Base-by-base conservation (phyloP, 2,113 vertebrate species). In the Callorhinus ursinus region DNA sequence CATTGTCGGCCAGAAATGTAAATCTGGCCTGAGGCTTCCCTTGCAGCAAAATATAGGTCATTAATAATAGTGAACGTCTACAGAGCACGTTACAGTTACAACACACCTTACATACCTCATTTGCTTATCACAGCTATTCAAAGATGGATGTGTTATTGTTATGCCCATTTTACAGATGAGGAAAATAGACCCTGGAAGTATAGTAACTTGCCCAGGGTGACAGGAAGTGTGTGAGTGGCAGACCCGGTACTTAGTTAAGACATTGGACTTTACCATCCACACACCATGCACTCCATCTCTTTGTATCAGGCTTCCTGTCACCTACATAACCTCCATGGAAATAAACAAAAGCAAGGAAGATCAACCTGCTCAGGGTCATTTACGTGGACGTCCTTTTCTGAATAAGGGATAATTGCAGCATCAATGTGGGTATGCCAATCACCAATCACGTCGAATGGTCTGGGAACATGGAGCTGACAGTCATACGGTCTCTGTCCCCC, bases 1-100 rank as follows among this genome's bases (percentile, higher is more conserved):
- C 98, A 98, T 96, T 90, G 93, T 97, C 94, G 90, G 95, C 97
- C 96, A 98, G 94, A 98, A 96, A 98, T 98, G 98, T 97, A 98
- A 98, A 98, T 98, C 95, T 94, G 71, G 93, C 91, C 81, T 77
- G 72, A 97, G 96, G 97, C 93, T 96, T 93, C 95, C 98, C 97
- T 97, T 96, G 93, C 81, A 98, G 96, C 80, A 84, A 97, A 96
- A 98, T 96, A 82, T 93, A 88, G 94, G 90, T 95, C 97, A 97
- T 97, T 98, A 97, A 97, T 96, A 97, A 96, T 85, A 94, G 90
- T 86, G 97, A 94, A 87, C 28, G 55, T 92, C 96, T 97, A 84
- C 63, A 53, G 18, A 67, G 94, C 96, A 93, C 33, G 11, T 97
- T 97, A 85, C 92, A 95, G 80, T 95, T 95, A 83, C 95, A 83